These are phyloP conservation scores for Tanytarsus gracilentus DNA, from an alignment of 2,888 invertebrate species.

Conservation along the genomic window DNA sequence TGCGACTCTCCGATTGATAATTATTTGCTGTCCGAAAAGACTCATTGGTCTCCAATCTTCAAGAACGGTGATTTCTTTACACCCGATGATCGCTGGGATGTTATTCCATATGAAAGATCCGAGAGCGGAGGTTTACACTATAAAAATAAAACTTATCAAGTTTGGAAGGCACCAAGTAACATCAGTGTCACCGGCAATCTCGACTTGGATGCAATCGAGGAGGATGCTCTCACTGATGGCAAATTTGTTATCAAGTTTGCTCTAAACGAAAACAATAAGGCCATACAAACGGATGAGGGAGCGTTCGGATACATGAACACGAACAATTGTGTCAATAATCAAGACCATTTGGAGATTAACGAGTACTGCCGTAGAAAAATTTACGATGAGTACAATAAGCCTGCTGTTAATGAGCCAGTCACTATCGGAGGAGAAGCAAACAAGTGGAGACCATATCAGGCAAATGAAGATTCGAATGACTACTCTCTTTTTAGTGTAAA, in stretches of 20 bases:
- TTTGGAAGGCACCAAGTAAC: slow-evolving; percentile 33
- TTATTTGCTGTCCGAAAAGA: slow-evolving; percentile 64
- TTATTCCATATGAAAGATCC: slow-evolving; percentile 57
- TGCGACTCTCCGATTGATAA: slow-evolving; percentile 46
- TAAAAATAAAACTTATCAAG: slow-evolving; percentile 42
- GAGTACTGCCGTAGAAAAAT: slow-evolving; percentile 21
- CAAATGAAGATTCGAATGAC: slow-evolving; percentile 14
- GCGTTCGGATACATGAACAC: background rate
- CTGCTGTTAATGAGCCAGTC: background rate
- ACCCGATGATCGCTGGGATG: slow-evolving; percentile 54
- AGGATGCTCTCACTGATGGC: slow-evolving; percentile 38
- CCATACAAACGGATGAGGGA: slow-evolving; percentile 48
- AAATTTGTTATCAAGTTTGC: slow-evolving; percentile 62
- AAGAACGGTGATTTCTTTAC: slow-evolving; percentile 67
- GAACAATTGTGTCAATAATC: background rate
- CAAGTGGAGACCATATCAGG: slow-evolving; percentile 2
- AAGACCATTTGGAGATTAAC: slow-evolving; percentile 6
- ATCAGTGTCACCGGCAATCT: slow-evolving; percentile 23
- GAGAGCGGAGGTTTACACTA: slow-evolving; percentile 49
- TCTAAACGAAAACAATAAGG: slow-evolving; percentile 50
- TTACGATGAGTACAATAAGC: slow-evolving; percentile 25
- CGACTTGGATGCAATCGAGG: slow-evolving; percentile 30
- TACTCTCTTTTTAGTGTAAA: slow-evolving; percentile 21
- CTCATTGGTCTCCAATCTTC: slow-evolving; percentile 76
- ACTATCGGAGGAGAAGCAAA: background rate